phyloP scores from a whole-genome alignment of 2,888 invertebrate species.

The Rhingia campestris region DNA sequence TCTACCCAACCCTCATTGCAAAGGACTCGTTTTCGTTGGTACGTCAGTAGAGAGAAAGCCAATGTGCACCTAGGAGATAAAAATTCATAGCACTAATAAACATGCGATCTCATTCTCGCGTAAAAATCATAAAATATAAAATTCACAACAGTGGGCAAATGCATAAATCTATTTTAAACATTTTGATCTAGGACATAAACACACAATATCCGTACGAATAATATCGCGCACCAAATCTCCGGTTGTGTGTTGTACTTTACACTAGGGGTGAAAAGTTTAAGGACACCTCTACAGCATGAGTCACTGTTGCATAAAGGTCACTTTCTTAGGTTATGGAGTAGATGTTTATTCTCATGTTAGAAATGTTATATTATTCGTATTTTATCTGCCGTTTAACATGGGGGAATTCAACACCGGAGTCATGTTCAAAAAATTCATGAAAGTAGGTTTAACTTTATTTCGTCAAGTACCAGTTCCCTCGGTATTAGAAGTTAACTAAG shows the following conservation, averaged over 20 bases:
- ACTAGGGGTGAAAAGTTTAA: constrained; percentile 29
- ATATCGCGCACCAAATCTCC: constrained; percentile 10
- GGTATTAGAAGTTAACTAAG: too few species aligned
- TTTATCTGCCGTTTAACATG: too few species aligned
- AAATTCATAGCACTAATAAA: constrained; percentile 61
- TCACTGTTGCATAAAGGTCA: not conserved
- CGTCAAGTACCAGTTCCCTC: too few species aligned
- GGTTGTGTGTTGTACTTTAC: constrained; percentile 9
- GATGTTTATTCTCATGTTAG: too few species aligned
- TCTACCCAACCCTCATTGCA: constrained; percentile 23
- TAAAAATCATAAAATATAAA: constrained; percentile 51
- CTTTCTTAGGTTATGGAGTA: not conserved
- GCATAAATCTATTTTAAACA: constrained; percentile 60
- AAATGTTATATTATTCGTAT: too few species aligned
- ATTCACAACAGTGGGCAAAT: constrained; percentile 15
- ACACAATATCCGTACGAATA: not conserved
- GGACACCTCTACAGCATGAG: not conserved
- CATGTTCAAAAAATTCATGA: too few species aligned
- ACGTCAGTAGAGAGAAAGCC: not conserved
- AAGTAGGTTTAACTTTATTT: too few species aligned
- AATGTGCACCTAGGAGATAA: constrained; percentile 48
- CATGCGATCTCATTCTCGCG: constrained; percentile 52
- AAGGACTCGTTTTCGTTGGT: constrained; percentile 22
- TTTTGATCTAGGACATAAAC: constrained; percentile 50
- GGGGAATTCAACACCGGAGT: too few species aligned